Evolutionary conservation across 2,113 vertebrate species (phyloP).

Genomic region (Seriola quinqueradiata): DNA sequence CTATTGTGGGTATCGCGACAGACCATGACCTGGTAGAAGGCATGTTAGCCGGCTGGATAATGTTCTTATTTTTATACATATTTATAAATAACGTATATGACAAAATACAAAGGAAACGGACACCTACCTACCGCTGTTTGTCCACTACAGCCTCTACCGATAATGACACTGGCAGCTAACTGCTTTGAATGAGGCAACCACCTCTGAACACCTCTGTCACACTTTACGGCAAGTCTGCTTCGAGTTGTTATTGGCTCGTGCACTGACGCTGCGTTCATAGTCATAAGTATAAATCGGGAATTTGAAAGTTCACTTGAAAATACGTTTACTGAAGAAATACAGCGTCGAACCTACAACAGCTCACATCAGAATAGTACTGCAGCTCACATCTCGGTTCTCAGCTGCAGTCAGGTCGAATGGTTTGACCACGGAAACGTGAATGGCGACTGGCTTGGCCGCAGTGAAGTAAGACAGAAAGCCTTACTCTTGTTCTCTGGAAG

Average conservation of each 20-base stretch:
- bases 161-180: not conserved
- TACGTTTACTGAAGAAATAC: not conserved
- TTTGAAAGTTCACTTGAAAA: not conserved
- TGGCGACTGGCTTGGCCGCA: no score
- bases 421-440: no score
- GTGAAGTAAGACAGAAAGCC: no score
- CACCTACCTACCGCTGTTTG: conserved; percentile 4
- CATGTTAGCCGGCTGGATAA: not conserved
- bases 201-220: conserved; percentile 5
- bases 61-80: not conserved
- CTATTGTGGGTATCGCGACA: no score
- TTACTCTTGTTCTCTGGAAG: no score
- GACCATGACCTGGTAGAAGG: not conserved
- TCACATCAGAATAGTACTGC: no score
- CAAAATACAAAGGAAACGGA: not conserved
- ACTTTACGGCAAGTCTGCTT: conserved; percentile 53
- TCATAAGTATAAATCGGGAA: not conserved
- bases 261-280: conserved; percentile 32
- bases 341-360: no score
- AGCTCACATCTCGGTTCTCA: no score
- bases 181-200: accelerated
- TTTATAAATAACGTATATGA: not conserved
- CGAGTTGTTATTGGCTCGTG: conserved; percentile 58
- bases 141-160: not conserved
- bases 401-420: no score